phyloP scores from a whole-genome alignment of 1,140 invertebrate species.

The Drosophila repletoides region DNA sequence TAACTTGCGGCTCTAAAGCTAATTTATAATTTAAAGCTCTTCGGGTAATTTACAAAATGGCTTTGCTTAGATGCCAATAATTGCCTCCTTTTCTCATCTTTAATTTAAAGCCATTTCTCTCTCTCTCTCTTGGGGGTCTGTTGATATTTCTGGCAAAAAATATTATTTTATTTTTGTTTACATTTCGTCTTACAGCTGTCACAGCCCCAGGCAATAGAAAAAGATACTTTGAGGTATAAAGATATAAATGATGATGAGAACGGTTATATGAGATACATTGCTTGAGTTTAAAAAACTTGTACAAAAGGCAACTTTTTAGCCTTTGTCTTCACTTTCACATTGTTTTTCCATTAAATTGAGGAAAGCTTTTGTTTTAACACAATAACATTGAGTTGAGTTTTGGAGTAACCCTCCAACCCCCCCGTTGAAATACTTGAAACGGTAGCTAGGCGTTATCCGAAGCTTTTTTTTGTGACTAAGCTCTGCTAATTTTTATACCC shows the following conservation, averaged over 20 bases:
- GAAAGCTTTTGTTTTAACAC: slow-evolving; percentile 12
- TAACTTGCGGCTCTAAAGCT: neutral
- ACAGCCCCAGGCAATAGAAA: neutral
- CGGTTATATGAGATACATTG: neutral
- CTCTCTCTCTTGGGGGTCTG: neutral
- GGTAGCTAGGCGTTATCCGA: slow-evolving; percentile 22
- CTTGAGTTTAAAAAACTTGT: neutral
- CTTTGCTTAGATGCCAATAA: neutral
- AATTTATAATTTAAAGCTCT: slow-evolving; percentile 23
- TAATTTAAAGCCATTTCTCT: neutral
- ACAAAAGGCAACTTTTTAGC: slow-evolving; percentile 2
- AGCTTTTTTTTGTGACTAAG: slow-evolving; percentile 9
- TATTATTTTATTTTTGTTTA: slow-evolving; percentile 15
- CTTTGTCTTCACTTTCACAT: slow-evolving; percentile 14
- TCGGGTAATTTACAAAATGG: slow-evolving; percentile 13
- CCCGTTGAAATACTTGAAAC: neutral
- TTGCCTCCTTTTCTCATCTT: neutral
- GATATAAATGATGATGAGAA: no score
- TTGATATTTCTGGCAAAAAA: slow-evolving; percentile 4
- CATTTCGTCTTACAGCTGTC: neutral
- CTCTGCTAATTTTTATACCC: slow-evolving; percentile 6
- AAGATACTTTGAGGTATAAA: neutral
- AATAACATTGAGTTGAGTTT: slow-evolving; percentile 8
- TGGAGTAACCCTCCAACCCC: no score
- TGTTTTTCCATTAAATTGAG: slow-evolving; percentile 13